Base-by-base conservation (phyloP, 2,113 vertebrate genomes). In the Pyxicephalus adspersus region DNA sequence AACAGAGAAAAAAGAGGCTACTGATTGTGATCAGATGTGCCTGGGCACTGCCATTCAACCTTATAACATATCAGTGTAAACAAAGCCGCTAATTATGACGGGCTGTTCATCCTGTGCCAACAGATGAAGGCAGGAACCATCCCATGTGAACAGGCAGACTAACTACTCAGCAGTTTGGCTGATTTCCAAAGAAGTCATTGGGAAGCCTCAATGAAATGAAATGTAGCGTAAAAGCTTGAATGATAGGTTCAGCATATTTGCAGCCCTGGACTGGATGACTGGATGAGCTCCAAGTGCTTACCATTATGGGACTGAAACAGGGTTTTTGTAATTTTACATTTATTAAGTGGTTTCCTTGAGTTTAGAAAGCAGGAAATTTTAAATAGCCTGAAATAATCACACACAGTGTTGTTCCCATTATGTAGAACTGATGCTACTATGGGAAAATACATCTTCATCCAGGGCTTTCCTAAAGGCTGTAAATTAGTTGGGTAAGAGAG, bases 201-300 rank as follows among this genome's bases (percentile, higher is more conserved):
- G 51, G 26, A 72, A 72, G 68, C 68, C 26, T 55, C 68, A 72
- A 72, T 72, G 25, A 57, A 57, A 31, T n/a, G 9, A 29, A 72
- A 72, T 72, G 68, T 57, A 72, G 68, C 68, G 28, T 72, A 28
- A 55, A 72, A 72, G 22, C 16, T 72, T 72, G 68, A 26, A 72
- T 22, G 68, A 28, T 55, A 55, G 68, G 11, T 17, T 55, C 18
- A 57, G 51, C 68, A 20, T 72, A 26, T 72, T 72, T 52, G 68
- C 19, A 11, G 51, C 22, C 25, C 19, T 52, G 68, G 9, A 57
- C 55, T 31, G 55, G 51, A 57, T 57, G 28, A 31, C 51, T 72
- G 52, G 52, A 57, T 29, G 20, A 5, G 8, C 28, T 72, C 54
- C 51, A 22, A 55, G 19, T n/a, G 52, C 52, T 57, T 5, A 31